These are phyloP conservation scores for Cydia amplana DNA, from an alignment of 1,140 invertebrate genomes.

Conservation along the genomic window DNA sequence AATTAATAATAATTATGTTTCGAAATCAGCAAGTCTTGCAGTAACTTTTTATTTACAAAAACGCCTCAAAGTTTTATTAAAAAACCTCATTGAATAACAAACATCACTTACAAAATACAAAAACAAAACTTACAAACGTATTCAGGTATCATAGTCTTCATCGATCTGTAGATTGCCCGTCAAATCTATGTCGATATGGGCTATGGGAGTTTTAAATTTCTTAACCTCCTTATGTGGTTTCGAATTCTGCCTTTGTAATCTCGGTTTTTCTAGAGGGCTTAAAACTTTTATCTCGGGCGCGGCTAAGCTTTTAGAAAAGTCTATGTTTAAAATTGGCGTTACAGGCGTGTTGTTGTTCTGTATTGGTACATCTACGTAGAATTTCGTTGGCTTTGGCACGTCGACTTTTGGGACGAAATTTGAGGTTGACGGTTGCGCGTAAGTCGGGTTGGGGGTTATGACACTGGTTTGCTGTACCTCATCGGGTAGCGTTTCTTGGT, in stretches of 20 bases:
- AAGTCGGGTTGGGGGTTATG: conserved; percentile 66
- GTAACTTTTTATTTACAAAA: no score
- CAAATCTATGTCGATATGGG: conserved; percentile 54
- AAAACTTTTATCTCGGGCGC: conserved; percentile 72
- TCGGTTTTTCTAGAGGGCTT: conserved; percentile 50
- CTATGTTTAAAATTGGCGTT: conserved; percentile 70
- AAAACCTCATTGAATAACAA: conserved; percentile 49
- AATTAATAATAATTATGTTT: no score
- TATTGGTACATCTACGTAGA: conserved; percentile 20
- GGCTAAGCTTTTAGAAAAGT: conserved; percentile 62
- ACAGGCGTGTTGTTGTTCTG: conserved; percentile 40
- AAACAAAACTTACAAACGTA: conserved; percentile 49
- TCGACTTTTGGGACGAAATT: conserved; percentile 47
- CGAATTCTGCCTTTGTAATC: conserved; percentile 60
- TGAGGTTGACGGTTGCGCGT: conserved; percentile 64
- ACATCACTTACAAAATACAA: conserved; percentile 47
- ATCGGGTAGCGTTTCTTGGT: conserved; percentile 67
- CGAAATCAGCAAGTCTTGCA: no score
- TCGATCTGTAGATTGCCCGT: conserved; percentile 71
- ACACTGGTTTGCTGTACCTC: conserved; percentile 62
- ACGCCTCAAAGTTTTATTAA: neutral
- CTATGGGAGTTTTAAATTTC: conserved; percentile 41
- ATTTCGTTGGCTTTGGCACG: conserved; percentile 52
- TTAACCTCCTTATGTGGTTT: conserved; percentile 51
- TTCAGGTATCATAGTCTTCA: conserved; percentile 77